Evolutionary conservation across 2,113 vertebrate species (phyloP).

Genomic region (Lepus americanus): DNA sequence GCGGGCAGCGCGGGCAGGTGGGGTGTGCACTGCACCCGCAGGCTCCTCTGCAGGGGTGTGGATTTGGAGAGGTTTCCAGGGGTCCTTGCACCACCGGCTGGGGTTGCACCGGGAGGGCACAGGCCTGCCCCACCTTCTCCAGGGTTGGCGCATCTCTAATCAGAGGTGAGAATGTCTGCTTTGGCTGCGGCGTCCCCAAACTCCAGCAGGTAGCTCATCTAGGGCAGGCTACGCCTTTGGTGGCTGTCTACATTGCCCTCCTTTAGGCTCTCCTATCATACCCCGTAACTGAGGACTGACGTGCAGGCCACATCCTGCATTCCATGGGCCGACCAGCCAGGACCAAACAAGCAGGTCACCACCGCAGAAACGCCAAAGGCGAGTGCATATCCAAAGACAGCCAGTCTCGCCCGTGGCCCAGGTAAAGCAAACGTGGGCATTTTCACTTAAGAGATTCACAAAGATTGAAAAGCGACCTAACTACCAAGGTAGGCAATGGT

Average conservation of each 20-base stretch:
- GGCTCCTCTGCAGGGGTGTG: background rate
- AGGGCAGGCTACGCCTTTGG: slow-evolving; percentile 43
- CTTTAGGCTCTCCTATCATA: background rate
- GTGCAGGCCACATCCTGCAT: slow-evolving; percentile 60
- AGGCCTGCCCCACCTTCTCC: background rate
- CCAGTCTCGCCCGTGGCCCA: slow-evolving; percentile 25
- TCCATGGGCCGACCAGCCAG: slow-evolving; percentile 32
- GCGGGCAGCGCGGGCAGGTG: background rate
- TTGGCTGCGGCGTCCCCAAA: slow-evolving; percentile 31
- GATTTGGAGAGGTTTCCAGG: slow-evolving; percentile 32
- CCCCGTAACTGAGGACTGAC: slow-evolving; percentile 36
- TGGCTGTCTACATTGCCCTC: slow-evolving; percentile 32
- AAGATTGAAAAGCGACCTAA: background rate
- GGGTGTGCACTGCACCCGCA: background rate
- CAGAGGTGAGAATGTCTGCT: background rate
- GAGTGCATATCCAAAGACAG: background rate
- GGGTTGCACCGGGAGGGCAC: background rate
- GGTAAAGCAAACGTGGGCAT: slow-evolving; percentile 43
- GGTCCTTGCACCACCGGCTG: background rate
- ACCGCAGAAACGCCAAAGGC: slow-evolving; percentile 13
- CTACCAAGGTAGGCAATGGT: background rate
- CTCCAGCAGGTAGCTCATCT: background rate
- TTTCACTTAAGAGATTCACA: slow-evolving; percentile 37
- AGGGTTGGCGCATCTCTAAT: background rate
- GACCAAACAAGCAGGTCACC: slow-evolving; percentile 43